Conservation (phyloP, 1,140 invertebrate species). For the Nasonia longicornis region DNA sequence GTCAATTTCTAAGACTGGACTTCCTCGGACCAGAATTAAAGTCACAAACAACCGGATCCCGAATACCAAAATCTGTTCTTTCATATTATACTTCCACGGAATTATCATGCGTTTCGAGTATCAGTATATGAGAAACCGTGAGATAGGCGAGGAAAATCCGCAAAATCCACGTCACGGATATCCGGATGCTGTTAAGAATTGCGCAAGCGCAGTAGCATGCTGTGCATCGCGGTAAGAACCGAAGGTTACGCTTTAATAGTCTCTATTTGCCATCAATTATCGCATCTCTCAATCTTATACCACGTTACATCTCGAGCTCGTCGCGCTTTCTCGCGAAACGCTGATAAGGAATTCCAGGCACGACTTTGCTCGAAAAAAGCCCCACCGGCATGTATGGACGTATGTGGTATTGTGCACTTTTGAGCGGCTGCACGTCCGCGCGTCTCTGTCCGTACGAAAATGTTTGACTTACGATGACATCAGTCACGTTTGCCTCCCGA, state of each 20-base stretch:
- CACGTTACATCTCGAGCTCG: neutral
- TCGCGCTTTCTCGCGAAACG: neutral
- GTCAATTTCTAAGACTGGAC: too few relatives aligned
- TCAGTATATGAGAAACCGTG: too few relatives aligned
- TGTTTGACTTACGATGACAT: conserved; percentile 44
- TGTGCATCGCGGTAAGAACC: neutral
- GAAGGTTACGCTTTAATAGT: conserved; percentile 12
- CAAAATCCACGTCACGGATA: conserved; percentile 3
- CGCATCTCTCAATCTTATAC: neutral
- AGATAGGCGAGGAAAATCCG: neutral
- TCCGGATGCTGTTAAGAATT: neutral
- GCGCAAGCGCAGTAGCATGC: neutral
- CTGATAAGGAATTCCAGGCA: conserved; percentile 33
- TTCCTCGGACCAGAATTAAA: too few relatives aligned
- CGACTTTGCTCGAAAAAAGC: conserved; percentile 12
- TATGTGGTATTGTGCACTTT: conserved; percentile 3
- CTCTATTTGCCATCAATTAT: conserved; percentile 34
- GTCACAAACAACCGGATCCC: too few relatives aligned
- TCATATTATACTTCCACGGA: too few relatives aligned
- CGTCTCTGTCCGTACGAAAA: neutral
- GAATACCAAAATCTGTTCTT: too few relatives aligned
- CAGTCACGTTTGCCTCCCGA: neutral
- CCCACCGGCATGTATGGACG: neutral
- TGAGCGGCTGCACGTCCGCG: neutral
- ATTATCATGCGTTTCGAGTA: too few relatives aligned